These are phyloP conservation scores for Meloe dianella DNA, from an alignment of 2,888 invertebrate species.

Conservation along the genomic window DNA sequence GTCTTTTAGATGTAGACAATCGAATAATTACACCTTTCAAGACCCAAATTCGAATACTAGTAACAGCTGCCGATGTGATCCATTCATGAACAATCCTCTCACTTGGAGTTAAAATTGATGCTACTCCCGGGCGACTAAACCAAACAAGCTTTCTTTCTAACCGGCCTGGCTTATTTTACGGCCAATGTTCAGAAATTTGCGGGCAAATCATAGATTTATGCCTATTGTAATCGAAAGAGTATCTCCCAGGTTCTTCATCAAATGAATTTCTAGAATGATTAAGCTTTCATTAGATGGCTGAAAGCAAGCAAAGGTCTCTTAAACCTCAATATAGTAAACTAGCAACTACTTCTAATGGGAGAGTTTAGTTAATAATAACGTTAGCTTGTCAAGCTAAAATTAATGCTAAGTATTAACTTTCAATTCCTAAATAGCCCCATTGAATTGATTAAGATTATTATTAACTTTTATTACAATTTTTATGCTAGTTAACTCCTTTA, in stretches of 20 bases:
- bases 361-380: slow-evolving; percentile 65
- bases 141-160: slow-evolving; percentile 69
- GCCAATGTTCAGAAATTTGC: slow-evolving; percentile 84
- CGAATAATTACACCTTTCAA: slow-evolving; percentile 66
- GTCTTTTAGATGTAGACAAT: slow-evolving; percentile 70
- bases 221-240: slow-evolving; percentile 73
- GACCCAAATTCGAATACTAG: slow-evolving; percentile 68
- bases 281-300: slow-evolving; percentile 69
- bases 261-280: slow-evolving; percentile 64
- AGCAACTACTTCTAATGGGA: slow-evolving; percentile 68
- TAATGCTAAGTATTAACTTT: slow-evolving; percentile 65
- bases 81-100: slow-evolving; percentile 71
- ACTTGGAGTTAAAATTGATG: slow-evolving; percentile 70
- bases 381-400: slow-evolving; percentile 74
- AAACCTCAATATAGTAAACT: slow-evolving; percentile 70
- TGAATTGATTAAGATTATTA: slow-evolving; percentile 62
- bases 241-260: slow-evolving; percentile 63
- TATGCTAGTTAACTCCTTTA: slow-evolving; percentile 63
- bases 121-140: slow-evolving; percentile 69
- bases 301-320: slow-evolving; percentile 75
- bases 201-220: slow-evolving; percentile 83
- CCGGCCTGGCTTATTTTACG: slow-evolving; percentile 71
- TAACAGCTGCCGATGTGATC: slow-evolving; percentile 69
- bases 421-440: slow-evolving; percentile 72
- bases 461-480: slow-evolving; percentile 58